These are phyloP conservation scores for Tachina fera DNA, from an alignment of 2,888 invertebrate genomes.

Conservation along the genomic window DNA sequence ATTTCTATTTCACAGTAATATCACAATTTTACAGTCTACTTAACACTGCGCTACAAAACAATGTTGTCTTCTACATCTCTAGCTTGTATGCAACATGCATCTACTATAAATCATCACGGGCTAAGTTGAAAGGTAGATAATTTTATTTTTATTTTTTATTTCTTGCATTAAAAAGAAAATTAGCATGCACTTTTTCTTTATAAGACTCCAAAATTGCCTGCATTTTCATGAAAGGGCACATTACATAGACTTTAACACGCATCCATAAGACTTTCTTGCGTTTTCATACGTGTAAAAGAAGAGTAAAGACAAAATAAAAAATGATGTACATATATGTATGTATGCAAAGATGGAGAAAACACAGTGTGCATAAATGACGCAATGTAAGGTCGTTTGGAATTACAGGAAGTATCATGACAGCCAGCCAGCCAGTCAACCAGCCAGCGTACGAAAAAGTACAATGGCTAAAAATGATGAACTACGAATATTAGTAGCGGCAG, in stretches of 20 bases:
- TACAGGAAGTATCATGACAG: slow-evolving; percentile 66
- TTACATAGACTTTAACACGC: slow-evolving; percentile 38
- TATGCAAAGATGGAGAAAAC: neutral
- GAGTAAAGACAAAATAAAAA: slow-evolving; percentile 13
- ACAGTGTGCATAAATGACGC: slow-evolving; percentile 43
- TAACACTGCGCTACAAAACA: slow-evolving; percentile 46
- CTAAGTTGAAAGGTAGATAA: slow-evolving; percentile 13
- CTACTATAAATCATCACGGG: slow-evolving; percentile 22
- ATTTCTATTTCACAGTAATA: slow-evolving; percentile 53
- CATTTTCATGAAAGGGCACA: slow-evolving; percentile 52
- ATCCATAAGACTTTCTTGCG: slow-evolving; percentile 7
- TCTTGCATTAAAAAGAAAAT: slow-evolving; percentile 23
- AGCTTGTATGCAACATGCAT: slow-evolving; percentile 20
- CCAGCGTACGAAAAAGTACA: slow-evolving; percentile 27
- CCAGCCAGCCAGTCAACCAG: neutral
- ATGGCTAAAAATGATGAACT: slow-evolving; percentile 44
- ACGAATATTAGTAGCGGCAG: neutral
- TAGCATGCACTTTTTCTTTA: slow-evolving; percentile 25
- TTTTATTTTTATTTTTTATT: neutral
- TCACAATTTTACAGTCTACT: slow-evolving; percentile 67
- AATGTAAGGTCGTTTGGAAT: slow-evolving; percentile 68
- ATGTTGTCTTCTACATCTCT: slow-evolving; percentile 23
- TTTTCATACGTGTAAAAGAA: slow-evolving; percentile 23
- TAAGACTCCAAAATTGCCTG: slow-evolving; percentile 18
- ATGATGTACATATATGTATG: neutral